Conservation (phyloP, 2,113 vertebrate genomes). For the Lophotis ruficrista region DNA sequence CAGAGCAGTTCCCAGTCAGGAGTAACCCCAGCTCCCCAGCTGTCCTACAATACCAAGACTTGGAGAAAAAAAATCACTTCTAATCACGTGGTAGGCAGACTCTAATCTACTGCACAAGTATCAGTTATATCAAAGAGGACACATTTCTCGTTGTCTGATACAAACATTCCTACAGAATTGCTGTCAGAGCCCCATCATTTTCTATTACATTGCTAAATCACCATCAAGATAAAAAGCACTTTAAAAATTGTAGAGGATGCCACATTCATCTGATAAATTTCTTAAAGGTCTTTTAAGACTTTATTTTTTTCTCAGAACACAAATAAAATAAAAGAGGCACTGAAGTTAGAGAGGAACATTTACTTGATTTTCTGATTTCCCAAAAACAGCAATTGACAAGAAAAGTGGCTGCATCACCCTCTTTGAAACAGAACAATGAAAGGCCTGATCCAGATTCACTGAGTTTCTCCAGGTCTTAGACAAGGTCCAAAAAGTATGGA, state of each 20-base stretch:
- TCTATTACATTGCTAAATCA: not conserved
- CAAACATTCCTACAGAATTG: not conserved
- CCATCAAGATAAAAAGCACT: not conserved
- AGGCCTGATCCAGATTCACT: not conserved
- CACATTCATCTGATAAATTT: not conserved
- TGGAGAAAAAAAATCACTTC: not conserved
- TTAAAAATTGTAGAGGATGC: not conserved
- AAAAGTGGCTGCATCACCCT: not conserved
- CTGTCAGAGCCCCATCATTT: not conserved
- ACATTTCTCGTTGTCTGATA: not conserved
- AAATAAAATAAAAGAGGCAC: not conserved
- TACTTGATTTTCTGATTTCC: not conserved
- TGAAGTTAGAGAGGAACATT: not conserved
- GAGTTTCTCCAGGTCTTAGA: not conserved
- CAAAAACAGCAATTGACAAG: not conserved
- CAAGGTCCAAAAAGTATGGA: not conserved
- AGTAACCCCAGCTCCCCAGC: not conserved
- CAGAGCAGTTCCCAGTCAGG: not conserved
- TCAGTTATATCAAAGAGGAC: not conserved
- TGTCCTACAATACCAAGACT: not conserved
- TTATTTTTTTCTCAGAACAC: not conserved
- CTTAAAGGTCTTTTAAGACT: not conserved
- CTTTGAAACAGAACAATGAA: not conserved
- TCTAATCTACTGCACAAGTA: not conserved
- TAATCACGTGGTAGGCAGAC: not conserved